These are phyloP conservation scores for Hycleus cichorii DNA, from an alignment of 1,140 invertebrate species.

Conservation along the genomic window DNA sequence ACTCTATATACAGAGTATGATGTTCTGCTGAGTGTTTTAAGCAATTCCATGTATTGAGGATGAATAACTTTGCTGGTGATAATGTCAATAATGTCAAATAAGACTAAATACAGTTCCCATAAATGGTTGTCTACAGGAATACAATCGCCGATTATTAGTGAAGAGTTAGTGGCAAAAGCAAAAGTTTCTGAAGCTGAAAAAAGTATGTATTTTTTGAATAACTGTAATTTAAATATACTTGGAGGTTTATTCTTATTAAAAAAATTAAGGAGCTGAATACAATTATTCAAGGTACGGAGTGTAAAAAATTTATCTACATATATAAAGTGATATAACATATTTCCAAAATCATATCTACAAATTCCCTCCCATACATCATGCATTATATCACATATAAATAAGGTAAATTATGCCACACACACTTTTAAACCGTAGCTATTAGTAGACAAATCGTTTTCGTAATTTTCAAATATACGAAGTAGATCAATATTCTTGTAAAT, in stretches of 20 bases:
- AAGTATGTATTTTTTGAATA: neutral
- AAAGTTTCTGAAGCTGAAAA: conserved; percentile 1
- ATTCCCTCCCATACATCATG: too few relatives aligned
- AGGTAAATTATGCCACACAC: too few relatives aligned
- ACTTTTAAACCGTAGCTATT: too few relatives aligned
- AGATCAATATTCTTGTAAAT: too few relatives aligned
- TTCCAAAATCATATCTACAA: too few relatives aligned
- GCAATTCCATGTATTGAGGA: neutral
- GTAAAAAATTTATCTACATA: too few relatives aligned
- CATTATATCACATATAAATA: too few relatives aligned
- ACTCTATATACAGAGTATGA: neutral
- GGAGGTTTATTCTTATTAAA: neutral
- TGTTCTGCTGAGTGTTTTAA: neutral
- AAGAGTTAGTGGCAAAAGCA: neutral
- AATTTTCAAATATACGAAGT: too few relatives aligned
- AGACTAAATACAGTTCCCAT: neutral
- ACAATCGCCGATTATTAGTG: neutral
- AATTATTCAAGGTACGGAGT: neutral
- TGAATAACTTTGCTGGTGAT: neutral
- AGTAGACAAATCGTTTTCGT: too few relatives aligned
- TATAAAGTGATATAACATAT: too few relatives aligned
- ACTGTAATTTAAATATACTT: neutral
- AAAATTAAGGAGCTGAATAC: conserved; percentile 1
- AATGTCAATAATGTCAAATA: neutral
- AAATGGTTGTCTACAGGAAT: neutral